phyloP scores from a whole-genome alignment of 2,797 vertebrate species.

The Siniperca obscura region DNA sequence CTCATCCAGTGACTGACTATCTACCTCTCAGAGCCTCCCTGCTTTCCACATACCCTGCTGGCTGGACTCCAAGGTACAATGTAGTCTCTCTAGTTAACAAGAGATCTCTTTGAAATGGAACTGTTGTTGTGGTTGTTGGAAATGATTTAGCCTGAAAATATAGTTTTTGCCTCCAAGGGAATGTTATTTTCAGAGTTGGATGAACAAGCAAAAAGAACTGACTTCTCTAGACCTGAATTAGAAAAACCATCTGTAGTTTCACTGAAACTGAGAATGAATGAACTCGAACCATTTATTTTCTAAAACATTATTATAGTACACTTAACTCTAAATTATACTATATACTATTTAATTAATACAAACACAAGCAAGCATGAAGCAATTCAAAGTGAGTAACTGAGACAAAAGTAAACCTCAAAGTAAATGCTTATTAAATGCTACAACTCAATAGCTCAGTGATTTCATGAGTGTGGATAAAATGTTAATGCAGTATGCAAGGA shows the following conservation, averaged over 20 bases:
- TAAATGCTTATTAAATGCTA: neutral
- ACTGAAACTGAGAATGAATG: neutral
- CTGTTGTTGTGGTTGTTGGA: slow-evolving; percentile 40
- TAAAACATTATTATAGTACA: neutral
- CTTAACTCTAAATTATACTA: neutral
- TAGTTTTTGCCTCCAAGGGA: slow-evolving; percentile 24
- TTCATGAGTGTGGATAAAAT: neutral
- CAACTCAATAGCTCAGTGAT: neutral
- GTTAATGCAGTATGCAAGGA: neutral
- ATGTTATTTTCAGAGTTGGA: slow-evolving; percentile 44
- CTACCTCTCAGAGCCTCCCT: slow-evolving; percentile 5
- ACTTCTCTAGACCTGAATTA: slow-evolving; percentile 21
- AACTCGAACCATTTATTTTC: neutral
- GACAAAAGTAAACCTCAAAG: neutral
- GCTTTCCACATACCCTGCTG: slow-evolving; percentile 13
- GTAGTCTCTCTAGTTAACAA: slow-evolving; percentile 38
- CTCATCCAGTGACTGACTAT: neutral
- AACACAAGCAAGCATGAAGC: neutral
- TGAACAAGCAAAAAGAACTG: slow-evolving; percentile 31
- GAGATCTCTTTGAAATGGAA: slow-evolving; percentile 42
- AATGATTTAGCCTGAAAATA: slow-evolving; percentile 43
- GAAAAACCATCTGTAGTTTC: slow-evolving; percentile 32
- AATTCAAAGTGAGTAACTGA: neutral
- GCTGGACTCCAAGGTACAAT: slow-evolving; percentile 19
- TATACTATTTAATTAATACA: neutral